phyloP scores from a whole-genome alignment of 2,888 invertebrate genomes.

The Apoda limacodes region DNA sequence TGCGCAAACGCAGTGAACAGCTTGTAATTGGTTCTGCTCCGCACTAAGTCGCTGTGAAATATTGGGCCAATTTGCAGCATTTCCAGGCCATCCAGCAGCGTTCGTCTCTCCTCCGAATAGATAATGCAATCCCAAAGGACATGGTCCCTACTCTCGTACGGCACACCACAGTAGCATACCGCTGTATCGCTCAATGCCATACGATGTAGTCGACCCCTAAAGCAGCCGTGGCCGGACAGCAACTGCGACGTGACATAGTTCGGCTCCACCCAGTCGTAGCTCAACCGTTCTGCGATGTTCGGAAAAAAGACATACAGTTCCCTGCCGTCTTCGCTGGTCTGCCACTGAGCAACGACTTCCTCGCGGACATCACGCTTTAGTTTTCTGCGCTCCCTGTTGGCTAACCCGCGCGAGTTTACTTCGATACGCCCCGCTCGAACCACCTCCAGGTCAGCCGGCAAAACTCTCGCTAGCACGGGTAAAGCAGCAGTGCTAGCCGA shows the following conservation, averaged over 20 bases:
- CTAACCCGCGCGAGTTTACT: too few species aligned
- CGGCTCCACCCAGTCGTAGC: constrained; percentile 17
- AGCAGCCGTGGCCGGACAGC: constrained; percentile 21
- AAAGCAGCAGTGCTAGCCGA: constrained; percentile 21
- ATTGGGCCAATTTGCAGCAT: neutral
- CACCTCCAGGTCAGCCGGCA: constrained; percentile 22
- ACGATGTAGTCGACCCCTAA: constrained; percentile 13
- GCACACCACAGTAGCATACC: constrained; percentile 10
- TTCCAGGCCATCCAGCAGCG: neutral
- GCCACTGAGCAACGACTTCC: constrained; percentile 11
- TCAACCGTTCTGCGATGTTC: constrained; percentile 16
- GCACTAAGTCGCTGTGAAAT: neutral
- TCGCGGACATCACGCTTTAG: neutral
- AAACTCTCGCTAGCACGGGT: constrained; percentile 22
- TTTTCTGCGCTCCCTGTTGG: neutral
- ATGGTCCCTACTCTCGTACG: constrained; percentile 9
- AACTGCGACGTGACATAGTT: constrained; percentile 20
- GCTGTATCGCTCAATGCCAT: constrained; percentile 13
- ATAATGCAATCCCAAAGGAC: constrained; percentile 10
- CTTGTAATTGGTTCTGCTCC: too few species aligned
- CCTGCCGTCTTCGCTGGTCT: constrained; percentile 11
- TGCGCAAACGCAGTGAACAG: too few species aligned
- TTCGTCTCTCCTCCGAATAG: constrained; percentile 1
- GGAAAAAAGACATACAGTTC: constrained; percentile 21
- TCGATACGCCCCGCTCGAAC: too few species aligned